A percentile compares a stretch with the other conserved stretches of the same genome.
These are phyloP conservation scores for Agelastica alni DNA, from an alignment of 2,888 invertebrate species.

Conservation along the genomic window DNA sequence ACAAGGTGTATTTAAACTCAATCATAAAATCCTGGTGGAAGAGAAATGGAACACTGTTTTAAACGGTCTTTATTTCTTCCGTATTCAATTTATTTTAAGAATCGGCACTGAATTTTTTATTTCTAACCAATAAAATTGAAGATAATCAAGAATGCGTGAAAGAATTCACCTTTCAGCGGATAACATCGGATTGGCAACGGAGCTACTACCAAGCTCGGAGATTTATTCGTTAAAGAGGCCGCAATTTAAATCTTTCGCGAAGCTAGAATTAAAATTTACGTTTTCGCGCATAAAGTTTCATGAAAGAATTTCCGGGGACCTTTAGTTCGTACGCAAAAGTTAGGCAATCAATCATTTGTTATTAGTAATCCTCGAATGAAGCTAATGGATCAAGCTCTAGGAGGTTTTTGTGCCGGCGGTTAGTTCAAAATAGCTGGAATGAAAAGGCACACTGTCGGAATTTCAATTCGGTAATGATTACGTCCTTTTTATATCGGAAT, in stretches of 20 bases:
- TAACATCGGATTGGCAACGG: neutral
- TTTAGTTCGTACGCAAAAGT: conserved; percentile 35
- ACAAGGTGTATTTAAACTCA: too few species aligned
- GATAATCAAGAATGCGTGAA: conserved; percentile 18
- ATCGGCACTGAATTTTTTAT: too few species aligned
- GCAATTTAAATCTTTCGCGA: conserved; percentile 17
- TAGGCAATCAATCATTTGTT: conserved; percentile 43
- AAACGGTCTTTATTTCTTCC: too few species aligned
- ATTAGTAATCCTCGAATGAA: conserved; percentile 43
- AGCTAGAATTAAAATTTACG: conserved; percentile 19
- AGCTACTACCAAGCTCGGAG: neutral
- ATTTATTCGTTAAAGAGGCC: conserved; percentile 17
- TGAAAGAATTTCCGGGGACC: conserved; percentile 35
- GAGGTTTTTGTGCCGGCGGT: conserved; percentile 35
- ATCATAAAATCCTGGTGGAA: too few species aligned
- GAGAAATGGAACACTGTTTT: too few species aligned
- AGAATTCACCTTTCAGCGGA: conserved; percentile 12
- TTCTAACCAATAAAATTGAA: conserved; percentile 12
- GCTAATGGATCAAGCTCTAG: conserved; percentile 43
- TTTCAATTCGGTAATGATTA: conserved; percentile 28
- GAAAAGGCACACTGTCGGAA: conserved; percentile 28
- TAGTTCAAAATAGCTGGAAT: conserved; percentile 30
- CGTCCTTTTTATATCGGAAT: conserved; percentile 16
- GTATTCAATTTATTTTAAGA: too few species aligned
- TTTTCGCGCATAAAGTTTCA: conserved; percentile 19